These are phyloP conservation scores for Stegophylla sp. DNA, from an alignment of 2,888 invertebrate genomes.

Conservation along the genomic window DNA sequence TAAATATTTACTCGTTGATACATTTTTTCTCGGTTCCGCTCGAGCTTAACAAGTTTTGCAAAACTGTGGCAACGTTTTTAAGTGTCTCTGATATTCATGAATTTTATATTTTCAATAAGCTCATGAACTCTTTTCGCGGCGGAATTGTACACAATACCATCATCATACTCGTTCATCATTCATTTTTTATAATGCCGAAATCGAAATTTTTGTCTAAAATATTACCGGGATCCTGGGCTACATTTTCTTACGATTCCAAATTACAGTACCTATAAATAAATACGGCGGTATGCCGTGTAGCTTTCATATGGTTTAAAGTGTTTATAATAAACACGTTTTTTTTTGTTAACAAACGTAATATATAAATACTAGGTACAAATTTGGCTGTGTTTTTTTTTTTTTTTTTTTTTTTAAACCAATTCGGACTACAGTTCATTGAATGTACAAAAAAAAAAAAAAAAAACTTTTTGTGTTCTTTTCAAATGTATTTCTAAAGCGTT, in stretches of 20 bases:
- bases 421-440: neutral
- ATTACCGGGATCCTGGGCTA: too few relatives aligned
- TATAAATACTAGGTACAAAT: neutral
- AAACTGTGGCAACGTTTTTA: neutral
- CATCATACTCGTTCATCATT: neutral
- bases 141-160: neutral
- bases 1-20: constrained; percentile 21
- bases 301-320: neutral
- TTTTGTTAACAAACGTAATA: neutral
- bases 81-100: constrained; percentile 15
- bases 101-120: constrained; percentile 53
- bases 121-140: constrained; percentile 4
- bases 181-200: constrained; percentile 34
- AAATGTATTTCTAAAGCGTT: neutral
- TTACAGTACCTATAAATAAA: too few relatives aligned
- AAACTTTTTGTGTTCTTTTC: neutral
- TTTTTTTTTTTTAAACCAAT: neutral
- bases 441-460: neutral
- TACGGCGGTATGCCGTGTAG: too few relatives aligned
- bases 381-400: neutral
- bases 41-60: neutral
- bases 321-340: too few relatives aligned
- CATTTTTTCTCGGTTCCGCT: neutral
- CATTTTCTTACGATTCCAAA: neutral
- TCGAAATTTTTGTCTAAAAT: neutral